Percentiles rank a stretch among this genome's conserved stretches.
These are phyloP conservation scores for Pipistrellus pipistrellus DNA, from an alignment of 2,797 vertebrate genomes.

Conservation along the genomic window DNA sequence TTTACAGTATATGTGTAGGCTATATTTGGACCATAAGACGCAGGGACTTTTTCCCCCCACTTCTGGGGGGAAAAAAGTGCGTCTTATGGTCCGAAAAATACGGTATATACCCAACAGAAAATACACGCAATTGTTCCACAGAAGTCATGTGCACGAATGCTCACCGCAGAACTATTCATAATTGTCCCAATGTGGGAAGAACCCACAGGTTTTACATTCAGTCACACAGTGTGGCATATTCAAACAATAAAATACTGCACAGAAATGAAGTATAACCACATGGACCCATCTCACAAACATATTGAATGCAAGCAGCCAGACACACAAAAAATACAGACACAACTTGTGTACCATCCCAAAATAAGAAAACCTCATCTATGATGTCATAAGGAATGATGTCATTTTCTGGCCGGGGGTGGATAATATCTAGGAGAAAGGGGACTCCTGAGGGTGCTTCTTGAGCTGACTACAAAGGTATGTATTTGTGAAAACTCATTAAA, in stretches of 20 bases:
- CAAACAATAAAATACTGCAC: not conserved
- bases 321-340: constrained; percentile 28
- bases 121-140: constrained; percentile 8
- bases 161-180: not conserved
- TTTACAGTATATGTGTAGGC: no score
- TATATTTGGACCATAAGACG: no score
- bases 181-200: not conserved
- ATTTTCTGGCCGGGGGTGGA: not conserved
- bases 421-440: not conserved
- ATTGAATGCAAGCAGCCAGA: constrained; percentile 12
- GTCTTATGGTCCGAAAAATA: no score
- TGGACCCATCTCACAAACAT: not conserved
- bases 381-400: not conserved
- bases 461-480: not conserved
- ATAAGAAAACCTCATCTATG: constrained; percentile 19
- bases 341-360: not conserved
- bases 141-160: not conserved
- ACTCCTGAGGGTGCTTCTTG: not conserved
- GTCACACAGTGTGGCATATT: not conserved
- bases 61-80: no score
- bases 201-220: not conserved
- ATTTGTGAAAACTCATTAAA: constrained; percentile 45
- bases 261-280: not conserved
- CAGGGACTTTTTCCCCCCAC: no score
- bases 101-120: constrained; percentile 38